Evolutionary conservation across 2,888 invertebrate genomes (phyloP).

Genomic region (Deroplatys truncata): DNA sequence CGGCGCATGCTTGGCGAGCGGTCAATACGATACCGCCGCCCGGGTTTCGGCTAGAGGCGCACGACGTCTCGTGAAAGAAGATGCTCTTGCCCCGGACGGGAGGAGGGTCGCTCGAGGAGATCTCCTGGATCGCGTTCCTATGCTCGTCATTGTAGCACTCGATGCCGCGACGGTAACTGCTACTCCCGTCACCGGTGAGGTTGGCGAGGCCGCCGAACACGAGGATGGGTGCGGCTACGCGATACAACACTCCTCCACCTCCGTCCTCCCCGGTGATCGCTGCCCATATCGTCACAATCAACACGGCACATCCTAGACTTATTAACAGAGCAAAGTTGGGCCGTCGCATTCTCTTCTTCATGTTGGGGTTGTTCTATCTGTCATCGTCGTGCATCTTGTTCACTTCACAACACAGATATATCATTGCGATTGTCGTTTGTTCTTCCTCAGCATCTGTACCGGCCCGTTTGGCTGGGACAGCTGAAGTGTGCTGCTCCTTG

Average conservation of each 20-base stretch:
- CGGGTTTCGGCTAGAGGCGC: slow-evolving; percentile 41
- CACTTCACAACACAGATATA: not conserved
- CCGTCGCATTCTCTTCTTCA: slow-evolving; percentile 1
- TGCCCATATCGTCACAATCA: slow-evolving; percentile 16
- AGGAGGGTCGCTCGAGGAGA: not conserved
- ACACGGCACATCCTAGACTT: not conserved
- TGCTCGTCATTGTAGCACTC: slow-evolving; percentile 18
- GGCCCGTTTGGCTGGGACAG: not conserved
- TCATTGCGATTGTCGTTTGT: not conserved
- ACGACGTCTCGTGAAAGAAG: slow-evolving; percentile 66
- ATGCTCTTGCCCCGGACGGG: slow-evolving; percentile 40
- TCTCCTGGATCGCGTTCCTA: slow-evolving; percentile 1
- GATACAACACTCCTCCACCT: not conserved
- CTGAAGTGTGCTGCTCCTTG: not conserved
- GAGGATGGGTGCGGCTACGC: slow-evolving; percentile 11
- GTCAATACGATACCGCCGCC: slow-evolving; percentile 43
- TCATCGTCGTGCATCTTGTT: too few relatives aligned
- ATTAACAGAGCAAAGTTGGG: not conserved
- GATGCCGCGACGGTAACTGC: not conserved
- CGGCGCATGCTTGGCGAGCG: slow-evolving; percentile 61
- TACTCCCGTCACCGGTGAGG: not conserved
- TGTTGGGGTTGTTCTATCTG: not conserved
- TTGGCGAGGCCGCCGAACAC: slow-evolving; percentile 2
- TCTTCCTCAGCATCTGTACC: not conserved
- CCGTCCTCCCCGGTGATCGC: not conserved